These are phyloP conservation scores for Chrysaora quinquecirrha DNA, from an alignment of 30 jellyfish, hydroid and myxozoan species.

Conservation along the genomic window DNA sequence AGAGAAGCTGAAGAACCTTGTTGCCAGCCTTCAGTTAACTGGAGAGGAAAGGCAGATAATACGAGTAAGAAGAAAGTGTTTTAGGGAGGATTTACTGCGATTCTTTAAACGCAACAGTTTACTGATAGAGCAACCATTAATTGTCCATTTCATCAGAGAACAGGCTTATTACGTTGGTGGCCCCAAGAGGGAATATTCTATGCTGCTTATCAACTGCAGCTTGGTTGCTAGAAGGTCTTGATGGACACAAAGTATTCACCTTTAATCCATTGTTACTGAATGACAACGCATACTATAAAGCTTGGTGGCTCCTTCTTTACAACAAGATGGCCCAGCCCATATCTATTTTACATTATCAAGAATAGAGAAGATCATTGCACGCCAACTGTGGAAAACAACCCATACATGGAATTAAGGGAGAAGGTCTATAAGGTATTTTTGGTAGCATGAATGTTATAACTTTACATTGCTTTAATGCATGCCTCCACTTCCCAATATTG, in stretches of 20 bases:
- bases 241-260: neutral
- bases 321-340: neutral
- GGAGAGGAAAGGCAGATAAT: neutral
- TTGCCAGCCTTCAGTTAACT: neutral
- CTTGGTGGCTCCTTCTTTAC: neutral
- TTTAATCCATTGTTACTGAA: neutral
- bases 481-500: too few relatives aligned
- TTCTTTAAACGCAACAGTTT: too few relatives aligned
- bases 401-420: too few relatives aligned
- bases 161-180: neutral
- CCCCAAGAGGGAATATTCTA: neutral
- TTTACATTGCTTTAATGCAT: too few relatives aligned
- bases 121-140: neutral
- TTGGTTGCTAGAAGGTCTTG: neutral
- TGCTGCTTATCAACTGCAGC: neutral
- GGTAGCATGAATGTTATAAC: too few relatives aligned
- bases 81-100: neutral
- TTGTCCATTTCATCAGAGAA: neutral
- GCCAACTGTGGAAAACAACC: too few relatives aligned
- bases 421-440: too few relatives aligned
- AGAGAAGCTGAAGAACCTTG: neutral
- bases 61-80: neutral
- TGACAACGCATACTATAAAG: neutral
- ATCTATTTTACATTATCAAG: too few relatives aligned
- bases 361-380: too few relatives aligned